phyloP scores from a whole-genome alignment of 1,140 invertebrate species.

The Zaprionus tsacasi region DNA sequence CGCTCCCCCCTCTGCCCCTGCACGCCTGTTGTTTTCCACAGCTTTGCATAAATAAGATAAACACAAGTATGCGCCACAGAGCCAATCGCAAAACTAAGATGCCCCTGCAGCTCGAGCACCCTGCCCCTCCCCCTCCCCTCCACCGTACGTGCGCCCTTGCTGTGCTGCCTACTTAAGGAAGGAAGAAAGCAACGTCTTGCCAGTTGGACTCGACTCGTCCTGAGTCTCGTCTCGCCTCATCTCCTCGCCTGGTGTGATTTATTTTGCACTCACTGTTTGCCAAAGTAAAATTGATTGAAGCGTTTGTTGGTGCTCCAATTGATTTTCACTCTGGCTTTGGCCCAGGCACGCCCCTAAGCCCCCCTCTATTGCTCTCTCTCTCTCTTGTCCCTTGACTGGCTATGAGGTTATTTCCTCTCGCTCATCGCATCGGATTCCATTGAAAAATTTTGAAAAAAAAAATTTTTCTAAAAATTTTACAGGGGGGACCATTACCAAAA shows the following conservation, averaged over 20 bases:
- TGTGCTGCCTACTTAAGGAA: constrained; percentile 6
- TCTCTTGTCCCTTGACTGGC: constrained; percentile 32
- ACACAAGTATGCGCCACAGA: constrained; percentile 60
- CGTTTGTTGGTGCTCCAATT: constrained; percentile 78
- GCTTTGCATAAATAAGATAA: constrained; percentile 83
- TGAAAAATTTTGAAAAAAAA: no score
- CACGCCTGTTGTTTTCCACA: constrained; percentile 65
- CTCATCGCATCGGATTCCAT: no score
- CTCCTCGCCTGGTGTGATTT: constrained; percentile 67
- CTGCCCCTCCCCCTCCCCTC: not conserved
- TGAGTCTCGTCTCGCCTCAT: not conserved
- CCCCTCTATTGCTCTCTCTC: not conserved
- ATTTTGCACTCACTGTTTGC: constrained; percentile 82
- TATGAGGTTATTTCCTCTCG: constrained; percentile 29
- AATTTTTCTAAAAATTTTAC: no score
- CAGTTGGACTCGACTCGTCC: constrained; percentile 39
- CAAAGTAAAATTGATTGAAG: constrained; percentile 83
- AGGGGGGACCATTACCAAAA: no score
- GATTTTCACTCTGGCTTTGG: constrained; percentile 58
- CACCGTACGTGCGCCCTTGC: not conserved
- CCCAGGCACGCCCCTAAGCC: not conserved
- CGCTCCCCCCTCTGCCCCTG: not conserved
- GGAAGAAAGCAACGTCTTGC: constrained; percentile 30
- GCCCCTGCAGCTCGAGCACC: not conserved
- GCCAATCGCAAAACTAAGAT: constrained; percentile 12